Conservation (phyloP, 2,113 vertebrate species). For the Aphyosemion australe region DNA sequence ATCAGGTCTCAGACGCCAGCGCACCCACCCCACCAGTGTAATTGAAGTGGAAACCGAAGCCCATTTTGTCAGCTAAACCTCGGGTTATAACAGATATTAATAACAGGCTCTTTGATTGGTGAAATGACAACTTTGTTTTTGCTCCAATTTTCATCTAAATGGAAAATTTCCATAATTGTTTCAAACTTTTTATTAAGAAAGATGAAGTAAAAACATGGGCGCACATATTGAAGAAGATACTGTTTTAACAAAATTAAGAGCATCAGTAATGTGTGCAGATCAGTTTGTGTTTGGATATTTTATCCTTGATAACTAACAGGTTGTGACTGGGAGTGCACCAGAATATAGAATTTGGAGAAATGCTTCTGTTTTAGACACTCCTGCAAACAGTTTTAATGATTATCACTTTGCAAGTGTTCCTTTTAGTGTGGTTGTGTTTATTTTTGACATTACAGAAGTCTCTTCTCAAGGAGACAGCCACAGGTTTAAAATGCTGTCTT, state of each 20-base stretch:
- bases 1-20: conserved; percentile 21
- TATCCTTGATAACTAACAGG: too few species aligned
- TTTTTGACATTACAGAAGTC: too few species aligned
- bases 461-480: too few species aligned
- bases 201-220: background rate
- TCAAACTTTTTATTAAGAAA: conserved; percentile 48
- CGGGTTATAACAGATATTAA: conserved; percentile 57
- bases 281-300: too few species aligned
- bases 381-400: too few species aligned
- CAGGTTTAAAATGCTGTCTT: too few species aligned
- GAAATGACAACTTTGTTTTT: conserved; percentile 53
- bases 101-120: conserved; percentile 62
- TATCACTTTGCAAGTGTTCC: too few species aligned
- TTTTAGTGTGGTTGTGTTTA: too few species aligned
- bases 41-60: conserved; percentile 67
- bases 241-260: conserved; percentile 26
- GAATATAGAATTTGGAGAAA: too few species aligned
- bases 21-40: conserved; percentile 4
- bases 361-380: too few species aligned
- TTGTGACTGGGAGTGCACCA: too few species aligned
- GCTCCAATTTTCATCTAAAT: conserved; percentile 45
- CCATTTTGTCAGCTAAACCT: conserved; percentile 55
- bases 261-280: background rate
- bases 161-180: conserved; percentile 60
- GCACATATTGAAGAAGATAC: conserved; percentile 45